A percentile compares a stretch with the other conserved stretches of the same genome.
These are phyloP conservation scores for Charaxes varanes DNA, from an alignment of 1,140 invertebrate species.

Conservation along the genomic window DNA sequence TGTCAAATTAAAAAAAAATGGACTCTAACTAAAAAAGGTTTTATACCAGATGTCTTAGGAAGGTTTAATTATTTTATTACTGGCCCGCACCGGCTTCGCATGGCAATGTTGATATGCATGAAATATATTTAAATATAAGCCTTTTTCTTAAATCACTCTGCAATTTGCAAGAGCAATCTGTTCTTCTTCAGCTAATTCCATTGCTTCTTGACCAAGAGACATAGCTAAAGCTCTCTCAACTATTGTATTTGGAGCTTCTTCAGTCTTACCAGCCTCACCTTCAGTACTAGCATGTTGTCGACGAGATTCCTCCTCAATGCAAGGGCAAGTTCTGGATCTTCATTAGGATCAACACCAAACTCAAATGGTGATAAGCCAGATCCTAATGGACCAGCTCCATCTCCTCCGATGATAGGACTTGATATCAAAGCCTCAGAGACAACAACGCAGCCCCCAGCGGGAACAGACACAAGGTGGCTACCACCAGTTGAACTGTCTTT, in stretches of 20 bases:
- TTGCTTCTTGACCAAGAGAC: slow-evolving; percentile 83
- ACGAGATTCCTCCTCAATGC: slow-evolving; percentile 92
- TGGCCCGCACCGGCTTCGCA: too few species aligned
- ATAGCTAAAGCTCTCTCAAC: slow-evolving; percentile 93
- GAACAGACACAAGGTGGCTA: slow-evolving; percentile 96
- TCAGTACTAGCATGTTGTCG: slow-evolving; percentile 67
- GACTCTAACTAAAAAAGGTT: too few species aligned
- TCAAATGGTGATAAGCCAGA: slow-evolving; percentile 93
- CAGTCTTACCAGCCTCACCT: slow-evolving; percentile 51
- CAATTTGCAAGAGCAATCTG: slow-evolving; percentile 98
- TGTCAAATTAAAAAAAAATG: too few species aligned
- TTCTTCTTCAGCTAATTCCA: slow-evolving; percentile 97
- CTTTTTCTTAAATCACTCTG: too few species aligned
- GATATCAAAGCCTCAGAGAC: slow-evolving; percentile 96
- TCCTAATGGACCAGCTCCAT: slow-evolving; percentile 91
- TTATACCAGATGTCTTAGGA: too few species aligned
- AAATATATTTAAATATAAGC: too few species aligned
- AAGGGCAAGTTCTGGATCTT: slow-evolving; percentile 98
- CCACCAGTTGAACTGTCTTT: slow-evolving; percentile 93
- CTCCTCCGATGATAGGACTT: slow-evolving; percentile 96
- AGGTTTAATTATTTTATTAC: too few species aligned
- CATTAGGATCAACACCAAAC: slow-evolving; percentile 99
- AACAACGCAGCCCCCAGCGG: slow-evolving; percentile 89
- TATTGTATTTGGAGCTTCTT: slow-evolving; percentile 74
- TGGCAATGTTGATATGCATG: too few species aligned